A percentile compares a stretch with the other conserved stretches of the same genome.
Conservation (phyloP, 2,797 vertebrate genomes). For the Huso huso region DNA sequence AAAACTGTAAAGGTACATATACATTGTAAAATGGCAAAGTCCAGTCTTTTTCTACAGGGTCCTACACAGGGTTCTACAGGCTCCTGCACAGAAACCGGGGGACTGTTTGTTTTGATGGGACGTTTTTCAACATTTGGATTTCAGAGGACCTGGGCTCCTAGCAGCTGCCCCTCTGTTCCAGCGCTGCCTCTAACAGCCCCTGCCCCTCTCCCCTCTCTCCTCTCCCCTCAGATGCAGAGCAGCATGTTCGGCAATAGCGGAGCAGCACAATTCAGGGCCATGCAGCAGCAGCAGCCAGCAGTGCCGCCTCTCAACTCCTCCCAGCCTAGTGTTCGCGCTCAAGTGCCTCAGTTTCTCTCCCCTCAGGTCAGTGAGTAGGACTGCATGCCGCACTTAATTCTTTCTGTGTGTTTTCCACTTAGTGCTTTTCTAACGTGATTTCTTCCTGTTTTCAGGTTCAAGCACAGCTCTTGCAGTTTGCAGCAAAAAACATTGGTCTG, state of each 20-base stretch:
- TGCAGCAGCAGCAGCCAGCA: slow-evolving; percentile 82
- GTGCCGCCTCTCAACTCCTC: slow-evolving; percentile 94
- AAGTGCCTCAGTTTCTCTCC: slow-evolving; percentile 99
- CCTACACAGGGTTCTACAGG: too few species aligned
- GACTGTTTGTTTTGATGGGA: too few species aligned
- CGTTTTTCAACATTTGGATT: too few species aligned
- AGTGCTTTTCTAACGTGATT: too few species aligned
- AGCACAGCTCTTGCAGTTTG: slow-evolving; percentile 99
- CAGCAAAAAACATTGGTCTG: slow-evolving; percentile 99
- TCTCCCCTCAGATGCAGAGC: slow-evolving; percentile 75
- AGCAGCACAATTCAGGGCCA: slow-evolving; percentile 94
- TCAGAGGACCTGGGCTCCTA: too few species aligned
- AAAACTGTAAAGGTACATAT: too few species aligned
- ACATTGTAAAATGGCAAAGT: too few species aligned
- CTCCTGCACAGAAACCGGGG: too few species aligned
- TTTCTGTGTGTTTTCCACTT: slow-evolving; percentile 1
- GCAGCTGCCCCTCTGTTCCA: not conserved
- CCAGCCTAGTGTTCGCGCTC: slow-evolving; percentile 99
- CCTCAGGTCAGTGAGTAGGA: slow-evolving; percentile 73
- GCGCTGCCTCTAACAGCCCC: not conserved
- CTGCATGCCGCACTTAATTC: not conserved
- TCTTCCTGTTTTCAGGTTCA: slow-evolving; percentile 73
- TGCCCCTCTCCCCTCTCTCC: not conserved
- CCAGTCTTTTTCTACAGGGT: too few species aligned
- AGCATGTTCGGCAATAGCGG: slow-evolving; percentile 96